Evolutionary conservation across 2,797 vertebrate genomes (phyloP).

Genomic region (Sebastes miniatus): DNA sequence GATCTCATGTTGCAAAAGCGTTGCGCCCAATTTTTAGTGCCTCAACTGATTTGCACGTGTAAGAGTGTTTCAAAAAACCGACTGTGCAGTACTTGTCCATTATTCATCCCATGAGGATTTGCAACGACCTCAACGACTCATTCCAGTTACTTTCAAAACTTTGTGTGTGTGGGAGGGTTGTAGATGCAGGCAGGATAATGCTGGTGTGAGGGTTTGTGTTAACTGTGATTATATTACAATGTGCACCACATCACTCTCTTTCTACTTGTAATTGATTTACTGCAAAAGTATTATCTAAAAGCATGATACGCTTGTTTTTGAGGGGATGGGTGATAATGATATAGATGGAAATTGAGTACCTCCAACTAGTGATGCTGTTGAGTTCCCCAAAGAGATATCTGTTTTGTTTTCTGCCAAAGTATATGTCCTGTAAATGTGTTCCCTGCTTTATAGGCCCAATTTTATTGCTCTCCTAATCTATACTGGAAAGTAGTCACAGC

Average conservation of each 20-base stretch:
- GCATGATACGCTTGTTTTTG: not conserved
- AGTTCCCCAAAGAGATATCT: not conserved
- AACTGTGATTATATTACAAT: not conserved
- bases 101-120: conserved; percentile 47
- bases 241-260: not conserved
- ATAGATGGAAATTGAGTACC: not conserved
- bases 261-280: not conserved
- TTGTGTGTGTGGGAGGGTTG: conserved; percentile 56
- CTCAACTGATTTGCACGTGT: conserved; percentile 18
- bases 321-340: not conserved
- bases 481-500: not conserved
- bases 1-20: conserved; percentile 16
- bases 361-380: not conserved
- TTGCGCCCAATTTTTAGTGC: not conserved
- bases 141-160: conserved; percentile 42
- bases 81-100: conserved; percentile 38
- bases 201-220: not conserved
- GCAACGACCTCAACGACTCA: conserved; percentile 29
- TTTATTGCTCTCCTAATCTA: not conserved
- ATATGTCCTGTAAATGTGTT: not conserved
- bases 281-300: not conserved
- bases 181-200: conserved; percentile 32
- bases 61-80: conserved; percentile 10
- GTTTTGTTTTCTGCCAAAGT: not conserved
- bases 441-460: not conserved